phyloP scores from a whole-genome alignment of 2,797 vertebrate species.

The Chanos chanos region DNA sequence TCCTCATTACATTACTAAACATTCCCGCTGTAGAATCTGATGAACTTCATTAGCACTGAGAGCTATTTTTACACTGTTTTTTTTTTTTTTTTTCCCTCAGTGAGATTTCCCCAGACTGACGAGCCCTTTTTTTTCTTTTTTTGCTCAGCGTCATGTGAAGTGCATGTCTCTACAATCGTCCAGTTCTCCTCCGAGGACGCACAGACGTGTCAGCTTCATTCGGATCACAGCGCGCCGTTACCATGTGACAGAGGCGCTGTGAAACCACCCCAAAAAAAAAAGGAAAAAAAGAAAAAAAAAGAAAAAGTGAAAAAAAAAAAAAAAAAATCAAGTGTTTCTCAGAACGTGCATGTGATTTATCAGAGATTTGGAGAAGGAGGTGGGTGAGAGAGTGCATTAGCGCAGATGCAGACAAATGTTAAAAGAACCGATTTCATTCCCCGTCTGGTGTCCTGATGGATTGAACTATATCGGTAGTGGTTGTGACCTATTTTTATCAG shows the following conservation, averaged over 20 bases:
- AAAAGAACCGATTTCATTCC: neutral
- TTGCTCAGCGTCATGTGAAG: slow-evolving; percentile 9
- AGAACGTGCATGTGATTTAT: too few relatives aligned
- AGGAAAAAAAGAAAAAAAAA: neutral
- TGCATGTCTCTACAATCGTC: slow-evolving; percentile 23
- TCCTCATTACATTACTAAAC: neutral
- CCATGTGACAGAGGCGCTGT: slow-evolving; percentile 17
- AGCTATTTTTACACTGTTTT: slow-evolving; percentile 44
- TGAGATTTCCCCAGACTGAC: slow-evolving; percentile 20
- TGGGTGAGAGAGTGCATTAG: too few relatives aligned
- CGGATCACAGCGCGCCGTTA: neutral
- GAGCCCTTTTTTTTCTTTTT: too few relatives aligned
- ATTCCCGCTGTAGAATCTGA: neutral
- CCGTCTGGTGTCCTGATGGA: neutral
- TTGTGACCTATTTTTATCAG: slow-evolving; percentile 9
- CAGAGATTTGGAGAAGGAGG: too few relatives aligned
- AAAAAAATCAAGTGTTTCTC: neutral
- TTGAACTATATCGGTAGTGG: neutral
- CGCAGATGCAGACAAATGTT: too few relatives aligned
- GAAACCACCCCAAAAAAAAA: neutral
- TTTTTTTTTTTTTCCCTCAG: slow-evolving; percentile 24
- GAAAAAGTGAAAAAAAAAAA: neutral
- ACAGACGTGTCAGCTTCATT: slow-evolving; percentile 19
- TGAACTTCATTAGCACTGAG: slow-evolving; percentile 5
- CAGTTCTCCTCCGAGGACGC: slow-evolving; percentile 3